These are phyloP conservation scores for Pimephales promelas DNA, from an alignment of 2,113 vertebrate species.

Conservation along the genomic window DNA sequence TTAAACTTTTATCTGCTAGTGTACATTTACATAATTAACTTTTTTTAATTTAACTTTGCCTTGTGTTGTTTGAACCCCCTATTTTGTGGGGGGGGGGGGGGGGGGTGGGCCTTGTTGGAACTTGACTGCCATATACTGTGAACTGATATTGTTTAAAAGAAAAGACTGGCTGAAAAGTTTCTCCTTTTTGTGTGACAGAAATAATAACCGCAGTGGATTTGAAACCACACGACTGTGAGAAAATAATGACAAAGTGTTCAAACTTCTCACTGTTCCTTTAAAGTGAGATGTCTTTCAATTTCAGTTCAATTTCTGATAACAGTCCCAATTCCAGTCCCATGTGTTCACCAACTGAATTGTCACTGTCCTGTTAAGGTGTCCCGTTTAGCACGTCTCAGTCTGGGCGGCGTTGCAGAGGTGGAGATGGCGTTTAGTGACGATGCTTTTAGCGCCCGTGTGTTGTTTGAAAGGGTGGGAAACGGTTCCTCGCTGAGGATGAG, in stretches of 20 bases:
- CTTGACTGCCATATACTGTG: not conserved
- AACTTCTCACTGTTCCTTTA: not conserved
- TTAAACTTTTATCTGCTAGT: not conserved
- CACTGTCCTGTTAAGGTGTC: not conserved
- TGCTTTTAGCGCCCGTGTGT: conserved; percentile 72
- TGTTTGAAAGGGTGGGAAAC: conserved; percentile 53
- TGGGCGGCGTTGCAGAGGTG: conserved; percentile 70
- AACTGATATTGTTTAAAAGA: too few relatives aligned
- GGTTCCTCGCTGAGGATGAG: conserved; percentile 55
- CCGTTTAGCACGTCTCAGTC: conserved; percentile 52
- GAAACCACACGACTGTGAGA: not conserved
- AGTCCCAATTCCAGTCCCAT: not conserved
- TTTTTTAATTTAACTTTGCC: too few relatives aligned
- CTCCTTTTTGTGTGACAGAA: not conserved
- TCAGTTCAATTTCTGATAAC: not conserved
- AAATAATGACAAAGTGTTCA: not conserved
- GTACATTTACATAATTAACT: not conserved
- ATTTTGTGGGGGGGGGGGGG: too few relatives aligned
- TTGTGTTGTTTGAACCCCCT: not conserved
- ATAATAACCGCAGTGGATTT: not conserved
- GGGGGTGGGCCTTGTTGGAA: not conserved
- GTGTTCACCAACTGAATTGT: not conserved
- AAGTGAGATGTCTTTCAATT: not conserved
- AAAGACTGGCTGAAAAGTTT: not conserved
- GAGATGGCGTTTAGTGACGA: conserved; percentile 71